Evolutionary conservation across 2,888 invertebrate genomes (phyloP), one percentile per base, ranked within the genome.

Genomic region (Eutolmus rufibarbis): DNA sequence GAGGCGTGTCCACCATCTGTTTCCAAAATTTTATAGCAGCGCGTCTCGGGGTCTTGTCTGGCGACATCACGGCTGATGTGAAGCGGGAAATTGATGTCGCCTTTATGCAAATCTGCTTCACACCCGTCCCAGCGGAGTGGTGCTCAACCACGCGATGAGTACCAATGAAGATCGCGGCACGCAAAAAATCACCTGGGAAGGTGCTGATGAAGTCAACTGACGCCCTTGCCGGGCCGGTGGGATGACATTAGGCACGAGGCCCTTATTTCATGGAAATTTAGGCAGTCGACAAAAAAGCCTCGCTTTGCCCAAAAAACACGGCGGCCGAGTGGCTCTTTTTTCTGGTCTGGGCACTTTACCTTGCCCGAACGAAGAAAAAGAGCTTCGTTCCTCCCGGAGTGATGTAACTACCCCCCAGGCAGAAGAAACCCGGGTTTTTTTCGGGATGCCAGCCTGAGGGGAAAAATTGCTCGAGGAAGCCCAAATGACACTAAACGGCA

Each of bases 111-210:
- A 85, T 85, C 85, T 31, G 19, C 14, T 28, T 74, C 46, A 28
- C 85, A 43, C 84, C 84, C 84, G 57, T 74, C 51, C 84, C 23
- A 14, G 74, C 28, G 84, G 40, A n/a, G 84, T 74, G 31, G 84
- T 84, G 85, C 46, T 85, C 85, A 74, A 74, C 85, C 85, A 85
- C 74, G 85, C 85, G 74, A 85, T 74, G 85, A 74, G 85, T 74
- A 74, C 85, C 85, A 85, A 74, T 85, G 43, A 74, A 85, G 85
- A 85, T 85, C 46, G 16, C 43, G 5, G 19, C 46, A 1, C 14
- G 46, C 9, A 85, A 85, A 85, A 85, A 85, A 85, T 85, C 85
- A 85, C 85, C 85, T 85, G 74, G 74, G 31, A 85, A 85, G 85
- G 85, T 85, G 85, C 74, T 74, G 85, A 85, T 85, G 85, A 85